Base-by-base conservation (phyloP, 1,140 invertebrate genomes). In the Ruditapes philippinarum region DNA sequence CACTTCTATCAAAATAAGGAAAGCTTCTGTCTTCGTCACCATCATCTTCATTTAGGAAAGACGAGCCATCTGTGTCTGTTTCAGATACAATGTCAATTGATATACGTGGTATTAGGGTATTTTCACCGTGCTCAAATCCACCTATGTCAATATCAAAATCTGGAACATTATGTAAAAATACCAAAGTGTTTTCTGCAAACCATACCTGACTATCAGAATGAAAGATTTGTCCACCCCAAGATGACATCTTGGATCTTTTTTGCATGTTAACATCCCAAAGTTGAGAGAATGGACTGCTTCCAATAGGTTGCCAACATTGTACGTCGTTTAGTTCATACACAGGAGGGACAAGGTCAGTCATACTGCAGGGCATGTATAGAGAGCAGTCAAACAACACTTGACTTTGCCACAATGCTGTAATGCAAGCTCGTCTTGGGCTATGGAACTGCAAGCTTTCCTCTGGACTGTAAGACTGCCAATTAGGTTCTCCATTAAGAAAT, bases 191-290 rank as follows among this genome's bases (percentile, higher is more conserved):
- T 83, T 82, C 65, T 73, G 82, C 68, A 79, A 68, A 88, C 57
- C 33, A 62, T 22, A 57, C 65, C 60, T 70, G 79, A 65, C 76
- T 80, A 54, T 86, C 82, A 42, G 49, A 80, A 17, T 73, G 5
- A 17, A 81, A 49, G 11, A 54, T 42, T 40, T 82, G 74, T 68
- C 68, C n/a, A 17, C 80, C 81, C 80, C 73, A 86, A 3, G 79
- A 22, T 19, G 85, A 88, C 28, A 88, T 36, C 40, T 84, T 88
- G 19, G 83, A 88, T 38, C 89, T 89, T 78, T 87, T 91, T 25
- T 92, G 91, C 65, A 89, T 91, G 51, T 92, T 92, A 3, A 92
- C 92, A 91, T 92, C 90, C 92, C 92, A 92, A 0, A 92, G 84
- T 51, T 91, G 92, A 31, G 70, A 92, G 31, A 89, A 78, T 28